A percentile compares a stretch with the other conserved stretches of the same genome.
Evolutionary conservation across 2,113 vertebrate genomes (phyloP).

Genomic region (Eurypyga helias): DNA sequence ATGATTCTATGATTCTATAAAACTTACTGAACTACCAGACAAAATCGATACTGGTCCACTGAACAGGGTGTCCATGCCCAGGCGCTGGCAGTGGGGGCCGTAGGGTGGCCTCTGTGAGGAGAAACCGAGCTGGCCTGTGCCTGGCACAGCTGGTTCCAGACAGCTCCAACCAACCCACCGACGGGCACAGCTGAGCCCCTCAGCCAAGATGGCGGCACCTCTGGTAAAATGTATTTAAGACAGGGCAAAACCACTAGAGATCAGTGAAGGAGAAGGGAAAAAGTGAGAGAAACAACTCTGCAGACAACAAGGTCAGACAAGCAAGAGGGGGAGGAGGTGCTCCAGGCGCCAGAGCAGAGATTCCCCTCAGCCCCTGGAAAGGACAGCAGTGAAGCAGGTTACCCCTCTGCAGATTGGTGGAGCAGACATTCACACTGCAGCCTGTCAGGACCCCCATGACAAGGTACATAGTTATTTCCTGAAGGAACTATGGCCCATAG

Average conservation of each 20-base stretch:
- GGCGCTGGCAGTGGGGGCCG: rapidly evolving
- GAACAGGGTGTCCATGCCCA: rapidly evolving
- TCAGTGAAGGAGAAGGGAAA: background rate
- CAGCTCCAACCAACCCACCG: rapidly evolving
- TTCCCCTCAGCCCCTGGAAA: background rate
- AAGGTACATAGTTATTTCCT: background rate
- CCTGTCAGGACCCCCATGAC: too few species aligned
- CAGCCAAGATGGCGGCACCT: rapidly evolving
- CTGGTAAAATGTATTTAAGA: background rate
- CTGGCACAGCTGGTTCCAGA: background rate
- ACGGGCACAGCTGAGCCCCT: background rate
- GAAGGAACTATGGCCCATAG: background rate
- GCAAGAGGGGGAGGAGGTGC: background rate
- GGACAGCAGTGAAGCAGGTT: background rate
- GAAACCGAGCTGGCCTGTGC: rapidly evolving
- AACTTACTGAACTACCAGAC: background rate
- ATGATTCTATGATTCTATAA: too few species aligned
- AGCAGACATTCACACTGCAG: background rate
- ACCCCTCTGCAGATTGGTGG: background rate
- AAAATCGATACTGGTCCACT: background rate
- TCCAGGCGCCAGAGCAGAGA: rapidly evolving
- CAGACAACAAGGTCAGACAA: background rate
- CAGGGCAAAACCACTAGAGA: background rate
- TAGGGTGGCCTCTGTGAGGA: rapidly evolving
- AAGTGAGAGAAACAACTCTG: background rate